Evolutionary conservation across 2,797 vertebrate genomes (phyloP).

Genomic region (Propithecus deckenii): DNA sequence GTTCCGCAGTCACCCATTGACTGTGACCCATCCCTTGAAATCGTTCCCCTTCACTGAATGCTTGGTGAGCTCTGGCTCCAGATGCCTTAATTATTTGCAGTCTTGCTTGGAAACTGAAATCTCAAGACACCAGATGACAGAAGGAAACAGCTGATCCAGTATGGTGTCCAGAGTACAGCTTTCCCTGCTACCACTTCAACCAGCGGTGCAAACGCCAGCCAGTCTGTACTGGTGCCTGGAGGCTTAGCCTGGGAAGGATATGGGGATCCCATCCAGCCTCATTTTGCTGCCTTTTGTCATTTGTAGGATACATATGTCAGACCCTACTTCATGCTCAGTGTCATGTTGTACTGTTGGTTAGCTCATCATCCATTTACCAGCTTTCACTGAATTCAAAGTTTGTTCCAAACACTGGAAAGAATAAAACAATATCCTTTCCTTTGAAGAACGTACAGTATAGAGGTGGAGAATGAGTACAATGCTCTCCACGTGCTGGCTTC

Average conservation of each 20-base stretch:
- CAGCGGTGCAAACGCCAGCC: accelerated
- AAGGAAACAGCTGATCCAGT: neutral
- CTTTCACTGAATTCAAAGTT: neutral
- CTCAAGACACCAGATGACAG: neutral
- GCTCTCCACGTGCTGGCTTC: neutral
- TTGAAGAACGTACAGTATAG: neutral
- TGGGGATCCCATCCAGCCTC: accelerated
- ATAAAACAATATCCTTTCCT: neutral
- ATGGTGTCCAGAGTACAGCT: accelerated
- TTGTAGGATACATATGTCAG: accelerated
- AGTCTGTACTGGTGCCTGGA: accelerated
- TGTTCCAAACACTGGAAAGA: neutral
- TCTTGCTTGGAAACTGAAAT: neutral
- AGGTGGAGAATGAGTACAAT: neutral
- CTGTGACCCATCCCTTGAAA: neutral
- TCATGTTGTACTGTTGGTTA: accelerated
- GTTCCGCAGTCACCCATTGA: neutral
- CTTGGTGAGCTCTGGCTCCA: neutral
- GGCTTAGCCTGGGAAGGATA: neutral
- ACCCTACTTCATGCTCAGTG: accelerated
- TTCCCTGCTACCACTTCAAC: neutral
- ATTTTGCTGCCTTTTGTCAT: accelerated
- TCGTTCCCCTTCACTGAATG: neutral
- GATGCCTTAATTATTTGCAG: neutral
- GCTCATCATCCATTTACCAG: neutral